These are phyloP conservation scores for Rugalucina vietnamica DNA, from an alignment of 2,888 invertebrate genomes.

Conservation along the genomic window DNA sequence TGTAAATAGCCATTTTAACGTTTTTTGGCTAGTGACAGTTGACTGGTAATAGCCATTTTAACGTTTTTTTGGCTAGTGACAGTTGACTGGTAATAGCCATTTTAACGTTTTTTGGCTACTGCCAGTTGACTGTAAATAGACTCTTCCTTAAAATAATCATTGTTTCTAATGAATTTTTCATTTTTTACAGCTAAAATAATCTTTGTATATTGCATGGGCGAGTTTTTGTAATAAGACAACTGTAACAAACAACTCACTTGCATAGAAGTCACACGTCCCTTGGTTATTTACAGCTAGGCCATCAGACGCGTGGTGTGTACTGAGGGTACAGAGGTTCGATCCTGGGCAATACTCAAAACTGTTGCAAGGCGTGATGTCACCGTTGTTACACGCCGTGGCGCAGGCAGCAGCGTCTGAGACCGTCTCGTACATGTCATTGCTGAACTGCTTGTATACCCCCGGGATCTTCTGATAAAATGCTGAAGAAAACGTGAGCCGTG, in stretches of 20 bases:
- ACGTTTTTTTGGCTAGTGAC: too few species aligned
- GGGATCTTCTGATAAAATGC: conserved; percentile 52
- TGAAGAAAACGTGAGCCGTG: background rate
- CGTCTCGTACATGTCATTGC: conserved; percentile 57
- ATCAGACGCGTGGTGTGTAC: conserved; percentile 61
- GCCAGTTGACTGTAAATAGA: too few species aligned
- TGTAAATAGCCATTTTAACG: too few species aligned
- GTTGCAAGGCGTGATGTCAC: conserved; percentile 51
- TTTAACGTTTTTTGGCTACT: too few species aligned
- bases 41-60: too few species aligned
- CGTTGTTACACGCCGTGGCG: conserved; percentile 61
- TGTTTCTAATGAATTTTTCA: too few species aligned
- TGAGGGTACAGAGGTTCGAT: conserved; percentile 66
- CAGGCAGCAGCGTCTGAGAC: conserved; percentile 61
- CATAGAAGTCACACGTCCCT: conserved; percentile 68
- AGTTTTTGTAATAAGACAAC: too few species aligned
- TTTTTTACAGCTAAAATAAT: too few species aligned
- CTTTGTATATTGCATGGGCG: too few species aligned
- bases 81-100: too few species aligned
- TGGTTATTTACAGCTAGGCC: conserved; percentile 44
- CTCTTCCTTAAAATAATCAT: too few species aligned
- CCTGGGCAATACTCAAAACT: conserved; percentile 72
- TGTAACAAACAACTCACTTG: conserved; percentile 64
- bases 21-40: too few species aligned
- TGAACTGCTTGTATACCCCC: conserved; percentile 54